Evolutionary conservation across 2,888 invertebrate genomes (phyloP).

Genomic region (Poecilus cupreus): DNA sequence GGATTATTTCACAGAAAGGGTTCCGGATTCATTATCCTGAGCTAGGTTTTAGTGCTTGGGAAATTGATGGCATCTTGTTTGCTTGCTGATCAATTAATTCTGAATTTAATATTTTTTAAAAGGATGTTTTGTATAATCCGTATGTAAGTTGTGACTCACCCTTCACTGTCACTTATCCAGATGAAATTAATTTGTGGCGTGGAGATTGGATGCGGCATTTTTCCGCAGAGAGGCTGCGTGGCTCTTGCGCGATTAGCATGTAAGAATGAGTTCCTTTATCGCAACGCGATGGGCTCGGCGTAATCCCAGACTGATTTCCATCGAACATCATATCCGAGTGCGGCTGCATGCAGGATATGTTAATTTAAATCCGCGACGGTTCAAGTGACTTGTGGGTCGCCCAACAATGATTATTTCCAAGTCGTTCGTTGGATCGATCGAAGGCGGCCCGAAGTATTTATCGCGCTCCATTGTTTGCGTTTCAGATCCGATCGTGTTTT

Average conservation of each 20-base stretch:
- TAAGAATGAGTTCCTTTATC: not conserved
- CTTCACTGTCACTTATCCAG: not conserved
- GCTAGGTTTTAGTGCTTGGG: not conserved
- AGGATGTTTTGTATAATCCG: conserved; percentile 6
- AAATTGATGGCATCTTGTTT: not conserved
- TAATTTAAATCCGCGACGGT: conserved; percentile 41
- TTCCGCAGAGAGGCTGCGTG: not conserved
- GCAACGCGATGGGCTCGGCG: not conserved
- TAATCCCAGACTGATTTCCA: conserved; percentile 16
- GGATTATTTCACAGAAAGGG: not conserved
- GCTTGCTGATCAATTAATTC: not conserved
- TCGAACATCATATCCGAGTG: not conserved
- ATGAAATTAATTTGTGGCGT: not conserved
- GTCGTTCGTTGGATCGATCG: conserved; percentile 1
- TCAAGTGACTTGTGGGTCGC: not conserved
- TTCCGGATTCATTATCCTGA: not conserved
- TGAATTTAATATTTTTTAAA: conserved; percentile 9
- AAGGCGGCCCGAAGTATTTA: conserved; percentile 9
- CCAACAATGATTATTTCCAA: not conserved
- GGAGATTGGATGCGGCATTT: too few relatives aligned
- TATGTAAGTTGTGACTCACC: not conserved
- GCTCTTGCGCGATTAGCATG: not conserved
- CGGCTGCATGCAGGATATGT: conserved; percentile 33
- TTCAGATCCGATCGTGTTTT: conserved; percentile 40
- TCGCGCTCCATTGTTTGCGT: conserved; percentile 25